These are phyloP conservation scores for Prunella fulvescens DNA, from an alignment of 2,113 vertebrate species.

Conservation along the genomic window DNA sequence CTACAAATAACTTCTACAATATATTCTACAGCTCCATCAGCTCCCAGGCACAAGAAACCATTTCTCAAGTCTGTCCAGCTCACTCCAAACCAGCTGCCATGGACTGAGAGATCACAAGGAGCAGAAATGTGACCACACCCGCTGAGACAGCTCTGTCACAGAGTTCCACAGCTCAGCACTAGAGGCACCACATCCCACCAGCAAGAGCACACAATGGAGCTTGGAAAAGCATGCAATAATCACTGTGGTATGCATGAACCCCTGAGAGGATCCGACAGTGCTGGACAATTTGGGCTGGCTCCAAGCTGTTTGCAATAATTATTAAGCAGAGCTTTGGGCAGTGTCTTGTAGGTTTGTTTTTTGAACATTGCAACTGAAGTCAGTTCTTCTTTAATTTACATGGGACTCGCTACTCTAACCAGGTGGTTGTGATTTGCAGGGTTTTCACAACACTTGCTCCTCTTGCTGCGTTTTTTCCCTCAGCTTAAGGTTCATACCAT, in stretches of 20 bases:
- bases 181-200: constrained; percentile 27
- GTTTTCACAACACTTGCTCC: background rate
- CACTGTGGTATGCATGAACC: constrained; percentile 17
- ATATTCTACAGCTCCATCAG: background rate
- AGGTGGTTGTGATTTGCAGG: constrained; percentile 27
- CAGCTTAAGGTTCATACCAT: background rate
- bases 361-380: background rate
- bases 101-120: background rate
- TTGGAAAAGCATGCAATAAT: constrained; percentile 31
- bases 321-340: constrained; percentile 43
- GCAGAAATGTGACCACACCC: background rate
- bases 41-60: background rate
- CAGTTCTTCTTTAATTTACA: background rate
- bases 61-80: background rate
- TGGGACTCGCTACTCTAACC: background rate
- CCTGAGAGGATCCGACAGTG: constrained; percentile 8
- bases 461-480: background rate
- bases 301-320: constrained; percentile 32
- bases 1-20: background rate
- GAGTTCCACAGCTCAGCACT: constrained; percentile 19
- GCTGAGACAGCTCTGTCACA: background rate
- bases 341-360: background rate
- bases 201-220: background rate
- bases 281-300: background rate
- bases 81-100: background rate